A percentile compares a stretch with the other conserved stretches of the same genome.
Evolutionary conservation across 2,888 invertebrate species (phyloP).

Genomic region (Micropterix aruncella): DNA sequence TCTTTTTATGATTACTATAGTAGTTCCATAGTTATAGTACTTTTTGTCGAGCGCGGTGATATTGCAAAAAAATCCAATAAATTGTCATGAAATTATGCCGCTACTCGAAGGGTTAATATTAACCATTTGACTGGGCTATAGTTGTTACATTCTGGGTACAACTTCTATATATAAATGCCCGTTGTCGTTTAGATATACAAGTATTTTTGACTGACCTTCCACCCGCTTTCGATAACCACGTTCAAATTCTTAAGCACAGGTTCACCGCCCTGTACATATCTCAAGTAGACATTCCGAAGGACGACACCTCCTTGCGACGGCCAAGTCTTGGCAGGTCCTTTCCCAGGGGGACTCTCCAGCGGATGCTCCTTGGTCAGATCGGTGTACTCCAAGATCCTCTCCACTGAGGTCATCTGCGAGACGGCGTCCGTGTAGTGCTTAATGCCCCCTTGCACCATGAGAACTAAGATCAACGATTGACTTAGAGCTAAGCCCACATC

Average conservation of each 20-base stretch:
- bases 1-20: too few relatives aligned
- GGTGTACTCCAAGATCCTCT: constrained; percentile 67
- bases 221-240: constrained; percentile 44
- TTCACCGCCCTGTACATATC: constrained; percentile 45
- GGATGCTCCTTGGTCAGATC: constrained; percentile 56
- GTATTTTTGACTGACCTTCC: constrained; percentile 53
- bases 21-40: too few relatives aligned
- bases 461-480: constrained; percentile 58
- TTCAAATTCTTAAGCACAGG: constrained; percentile 56
- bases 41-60: too few relatives aligned
- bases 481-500: constrained; percentile 60
- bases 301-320: constrained; percentile 44
- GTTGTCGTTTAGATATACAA: too few relatives aligned
- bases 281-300: constrained; percentile 46
- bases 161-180: too few relatives aligned
- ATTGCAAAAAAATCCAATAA: too few relatives aligned
- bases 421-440: constrained; percentile 65
- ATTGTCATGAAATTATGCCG: too few relatives aligned
- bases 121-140: too few relatives aligned
- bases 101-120: too few relatives aligned
- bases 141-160: too few relatives aligned
- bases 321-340: constrained; percentile 43
- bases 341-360: constrained; percentile 39
- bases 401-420: constrained; percentile 71
- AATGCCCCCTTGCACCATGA: constrained; percentile 70